Evolutionary conservation across 2,888 invertebrate species (phyloP).

Genomic region (Hecatera dysodea): DNA sequence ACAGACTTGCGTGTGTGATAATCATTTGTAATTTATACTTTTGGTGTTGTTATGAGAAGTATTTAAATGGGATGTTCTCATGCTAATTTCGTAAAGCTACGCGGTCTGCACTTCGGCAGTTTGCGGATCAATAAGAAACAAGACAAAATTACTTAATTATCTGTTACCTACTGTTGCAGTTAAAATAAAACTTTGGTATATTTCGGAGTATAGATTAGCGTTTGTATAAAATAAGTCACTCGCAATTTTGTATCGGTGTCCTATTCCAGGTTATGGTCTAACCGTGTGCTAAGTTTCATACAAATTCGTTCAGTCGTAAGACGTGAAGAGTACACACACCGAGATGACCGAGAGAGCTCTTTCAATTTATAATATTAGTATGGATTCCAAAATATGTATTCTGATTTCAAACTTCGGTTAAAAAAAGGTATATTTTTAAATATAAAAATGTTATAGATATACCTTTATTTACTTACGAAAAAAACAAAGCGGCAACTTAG

Average conservation of each 20-base stretch:
- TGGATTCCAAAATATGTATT: not conserved
- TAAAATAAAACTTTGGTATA: too few species aligned
- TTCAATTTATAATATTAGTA: too few species aligned
- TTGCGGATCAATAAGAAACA: not conserved
- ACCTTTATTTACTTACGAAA: not conserved
- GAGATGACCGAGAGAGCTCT: too few species aligned
- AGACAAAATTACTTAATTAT: not conserved
- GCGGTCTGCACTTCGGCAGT: too few species aligned
- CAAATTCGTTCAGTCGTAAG: too few species aligned
- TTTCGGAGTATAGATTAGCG: too few species aligned
- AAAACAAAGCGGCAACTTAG: conserved; percentile 27
- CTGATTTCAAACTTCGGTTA: not conserved
- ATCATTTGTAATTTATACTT: conserved; percentile 45
- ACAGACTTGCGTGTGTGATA: conserved; percentile 28
- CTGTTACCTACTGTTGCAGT: too few species aligned
- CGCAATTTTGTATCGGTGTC: too few species aligned
- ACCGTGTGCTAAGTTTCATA: too few species aligned
- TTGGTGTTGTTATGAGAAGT: not conserved
- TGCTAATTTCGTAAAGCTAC: not conserved
- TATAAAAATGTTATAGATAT: not conserved
- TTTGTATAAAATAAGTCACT: too few species aligned
- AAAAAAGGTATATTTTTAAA: not conserved
- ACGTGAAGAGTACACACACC: too few species aligned
- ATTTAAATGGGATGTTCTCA: conserved; percentile 14
- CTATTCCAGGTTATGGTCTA: too few species aligned